Base-by-base conservation (phyloP, 2,113 vertebrate species). In the Strix uralensis region DNA sequence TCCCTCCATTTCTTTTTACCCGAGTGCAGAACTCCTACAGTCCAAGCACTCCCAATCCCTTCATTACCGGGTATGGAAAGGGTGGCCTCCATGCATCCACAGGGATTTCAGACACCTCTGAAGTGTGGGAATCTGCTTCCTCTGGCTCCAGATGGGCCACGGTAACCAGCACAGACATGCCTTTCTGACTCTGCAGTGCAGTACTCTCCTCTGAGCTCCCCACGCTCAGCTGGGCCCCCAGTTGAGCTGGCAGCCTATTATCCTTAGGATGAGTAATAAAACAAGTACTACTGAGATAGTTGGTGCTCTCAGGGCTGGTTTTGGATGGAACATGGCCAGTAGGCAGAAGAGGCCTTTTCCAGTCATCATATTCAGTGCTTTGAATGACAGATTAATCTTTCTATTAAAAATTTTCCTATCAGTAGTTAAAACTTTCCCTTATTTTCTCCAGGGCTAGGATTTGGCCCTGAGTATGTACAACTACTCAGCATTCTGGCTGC, bases 401-500 rank as follows among this genome's bases (percentile, higher is more conserved):
- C 32, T 57, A 29, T n/a, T 54, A 26, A 85, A 77, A 67, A 40
- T 5, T 10, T 38, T 58, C 59, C 23, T 74, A 13, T 40, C 19
- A 54, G 17, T 61, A 21, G 65, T 66, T 90, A 81, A 79, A 83
- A 79, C 47, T 79, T 85, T 11, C 55, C 58, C 38, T 81, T 67
- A 34, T 78, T 72, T 96, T 85, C 49, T 67, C 71, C 70, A 44
- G 51, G 36, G 78, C n/a, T 58, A 40, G 19, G 18, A 55, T 85
- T 91, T 86, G 72, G 58, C 34, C 46, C 32, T 42, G 17, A 6
- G 1, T 42, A 55, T n/a, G 21, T 65, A 42, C 17, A 77, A 10
- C 86, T 73, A 51, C 51, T 93, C 88, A 81, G 75, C 29, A 82
- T 86, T 95, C 95, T 92, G 84, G 29, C 55, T 87, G 69, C 46